These are phyloP conservation scores for Araneus ventricosus DNA, from an alignment of 1,140 invertebrate genomes.

Conservation along the genomic window DNA sequence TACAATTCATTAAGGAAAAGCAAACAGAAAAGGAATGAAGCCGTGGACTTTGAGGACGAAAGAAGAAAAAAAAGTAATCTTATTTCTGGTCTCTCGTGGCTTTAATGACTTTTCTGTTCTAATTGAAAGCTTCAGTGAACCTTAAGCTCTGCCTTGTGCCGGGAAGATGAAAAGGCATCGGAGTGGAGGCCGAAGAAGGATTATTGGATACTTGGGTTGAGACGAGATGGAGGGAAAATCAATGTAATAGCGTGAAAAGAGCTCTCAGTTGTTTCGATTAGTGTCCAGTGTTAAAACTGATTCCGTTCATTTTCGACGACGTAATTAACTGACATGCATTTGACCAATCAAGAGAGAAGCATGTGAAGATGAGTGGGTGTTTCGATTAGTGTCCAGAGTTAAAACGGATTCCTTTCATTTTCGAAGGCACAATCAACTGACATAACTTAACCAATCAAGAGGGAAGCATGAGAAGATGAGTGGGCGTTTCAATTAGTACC, in stretches of 20 bases:
- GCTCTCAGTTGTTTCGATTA: neutral
- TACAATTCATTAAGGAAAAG: slow-evolving; percentile 6
- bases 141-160: neutral
- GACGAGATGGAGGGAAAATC: neutral
- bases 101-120: slow-evolving; percentile 42
- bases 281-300: neutral
- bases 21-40: slow-evolving; percentile 3
- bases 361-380: no score
- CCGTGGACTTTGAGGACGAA: neutral
- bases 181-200: neutral
- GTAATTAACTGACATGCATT: no score
- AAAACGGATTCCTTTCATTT: no score
- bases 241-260: slow-evolving; percentile 3
- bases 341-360: no score
- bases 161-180: slow-evolving; percentile 5
- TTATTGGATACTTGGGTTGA: slow-evolving; percentile 18
- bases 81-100: slow-evolving; percentile 9
- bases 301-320: neutral
- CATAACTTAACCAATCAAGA: no score
- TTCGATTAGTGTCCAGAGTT: no score
- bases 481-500: no score
- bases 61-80: neutral
- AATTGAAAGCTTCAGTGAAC: slow-evolving; percentile 24
- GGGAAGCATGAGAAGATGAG: no score
- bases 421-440: no score